A percentile compares a stretch with the other conserved stretches of the same genome.
Evolutionary conservation across 2,888 invertebrate species (phyloP).

Genomic region (Lepetodrilus schrolli): DNA sequence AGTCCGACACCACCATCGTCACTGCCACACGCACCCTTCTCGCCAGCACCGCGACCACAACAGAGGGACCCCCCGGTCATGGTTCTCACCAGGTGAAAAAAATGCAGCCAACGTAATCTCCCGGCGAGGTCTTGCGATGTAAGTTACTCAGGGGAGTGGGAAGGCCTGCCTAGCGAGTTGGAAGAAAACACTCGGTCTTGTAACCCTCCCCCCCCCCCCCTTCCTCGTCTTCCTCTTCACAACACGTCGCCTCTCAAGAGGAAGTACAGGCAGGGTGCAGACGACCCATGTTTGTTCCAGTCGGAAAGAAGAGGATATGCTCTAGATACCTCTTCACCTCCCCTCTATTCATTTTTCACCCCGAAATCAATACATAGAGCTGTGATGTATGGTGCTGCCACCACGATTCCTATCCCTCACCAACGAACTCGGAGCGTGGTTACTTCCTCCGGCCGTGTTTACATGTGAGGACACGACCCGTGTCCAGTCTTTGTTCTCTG

Average conservation of each 20-base stretch:
- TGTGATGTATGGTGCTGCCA: background rate
- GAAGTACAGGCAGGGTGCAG: background rate
- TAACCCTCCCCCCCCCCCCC: no score
- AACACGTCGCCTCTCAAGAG: background rate
- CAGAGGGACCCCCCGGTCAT: background rate
- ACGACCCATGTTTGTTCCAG: slow-evolving; percentile 1
- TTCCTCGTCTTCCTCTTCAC: no score
- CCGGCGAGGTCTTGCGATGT: background rate
- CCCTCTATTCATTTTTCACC: background rate
- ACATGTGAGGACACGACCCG: background rate
- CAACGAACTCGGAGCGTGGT: no score
- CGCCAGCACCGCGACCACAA: background rate
- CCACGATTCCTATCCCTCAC: background rate
- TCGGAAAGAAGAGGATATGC: slow-evolving; percentile 16
- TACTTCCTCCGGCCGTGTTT: background rate
- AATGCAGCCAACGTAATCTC: background rate
- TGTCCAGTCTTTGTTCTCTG: slow-evolving; percentile 3
- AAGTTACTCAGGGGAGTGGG: background rate
- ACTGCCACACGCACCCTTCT: background rate
- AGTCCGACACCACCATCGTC: background rate
- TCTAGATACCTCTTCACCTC: background rate
- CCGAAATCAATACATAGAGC: background rate
- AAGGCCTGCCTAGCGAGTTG: background rate
- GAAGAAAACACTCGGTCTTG: background rate
- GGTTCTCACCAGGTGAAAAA: background rate